These are phyloP conservation scores for Dioctria linearis DNA, from an alignment of 2,888 invertebrate genomes.

Conservation along the genomic window DNA sequence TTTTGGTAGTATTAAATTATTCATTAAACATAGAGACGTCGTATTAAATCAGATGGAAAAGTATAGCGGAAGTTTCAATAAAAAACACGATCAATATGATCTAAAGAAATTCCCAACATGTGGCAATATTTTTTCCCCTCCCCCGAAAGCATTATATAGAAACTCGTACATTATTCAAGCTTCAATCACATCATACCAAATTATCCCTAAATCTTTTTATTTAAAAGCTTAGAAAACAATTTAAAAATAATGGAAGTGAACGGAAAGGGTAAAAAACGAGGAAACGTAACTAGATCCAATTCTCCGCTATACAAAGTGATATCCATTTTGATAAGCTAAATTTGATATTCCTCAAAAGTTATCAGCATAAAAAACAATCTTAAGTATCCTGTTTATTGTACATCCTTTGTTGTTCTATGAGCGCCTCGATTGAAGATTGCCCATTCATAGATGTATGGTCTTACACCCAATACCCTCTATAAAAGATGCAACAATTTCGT, in stretches of 20 bases:
- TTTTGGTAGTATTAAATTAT: no score
- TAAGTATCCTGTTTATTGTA: slow-evolving; percentile 50
- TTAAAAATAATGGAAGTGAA: slow-evolving; percentile 50
- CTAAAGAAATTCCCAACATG: no score
- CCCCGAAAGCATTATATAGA: neutral
- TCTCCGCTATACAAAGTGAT: neutral
- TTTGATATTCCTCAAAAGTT: slow-evolving; percentile 53
- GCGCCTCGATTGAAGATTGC: slow-evolving; percentile 46
- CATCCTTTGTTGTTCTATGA: slow-evolving; percentile 36
- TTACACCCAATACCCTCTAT: slow-evolving; percentile 51
- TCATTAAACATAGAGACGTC: no score
- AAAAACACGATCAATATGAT: no score
- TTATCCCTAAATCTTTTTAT: slow-evolving; percentile 48
- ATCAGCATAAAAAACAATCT: slow-evolving; percentile 48
- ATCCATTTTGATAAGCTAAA: slow-evolving; percentile 26
- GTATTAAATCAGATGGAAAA: no score
- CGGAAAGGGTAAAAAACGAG: slow-evolving; percentile 9
- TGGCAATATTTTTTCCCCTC: neutral
- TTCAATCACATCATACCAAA: slow-evolving; percentile 46
- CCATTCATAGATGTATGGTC: slow-evolving; percentile 51
- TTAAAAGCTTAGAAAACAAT: slow-evolving; percentile 49
- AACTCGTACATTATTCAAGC: neutral
- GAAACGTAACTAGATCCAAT: slow-evolving; percentile 41
- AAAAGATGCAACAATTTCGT: slow-evolving; percentile 50
- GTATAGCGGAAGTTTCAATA: no score